These are phyloP conservation scores for Amphipyra tragopoginis DNA, from an alignment of 2,888 invertebrate genomes.

Conservation along the genomic window DNA sequence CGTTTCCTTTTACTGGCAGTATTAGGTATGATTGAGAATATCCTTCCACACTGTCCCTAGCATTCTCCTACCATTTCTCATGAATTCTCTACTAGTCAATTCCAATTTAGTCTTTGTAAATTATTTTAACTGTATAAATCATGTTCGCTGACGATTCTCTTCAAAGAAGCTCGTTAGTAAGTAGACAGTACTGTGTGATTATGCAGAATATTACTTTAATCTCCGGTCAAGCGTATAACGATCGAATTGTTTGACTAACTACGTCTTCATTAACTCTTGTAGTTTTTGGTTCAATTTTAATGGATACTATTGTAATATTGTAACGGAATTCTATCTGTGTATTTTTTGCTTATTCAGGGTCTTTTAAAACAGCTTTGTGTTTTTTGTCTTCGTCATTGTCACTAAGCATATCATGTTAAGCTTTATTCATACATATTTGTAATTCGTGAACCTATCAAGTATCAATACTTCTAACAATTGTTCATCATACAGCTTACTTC, in stretches of 20 bases:
- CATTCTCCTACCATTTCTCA: no score
- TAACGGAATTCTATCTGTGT: background rate
- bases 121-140: background rate
- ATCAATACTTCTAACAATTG: no score
- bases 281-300: slow-evolving; percentile 16
- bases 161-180: slow-evolving; percentile 18
- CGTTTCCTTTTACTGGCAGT: no score
- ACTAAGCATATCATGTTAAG: no score
- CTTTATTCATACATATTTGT: no score
- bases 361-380: background rate
- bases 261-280: slow-evolving; percentile 13
- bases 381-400: no score
- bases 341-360: background rate
- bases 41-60: no score
- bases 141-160: slow-evolving; percentile 1
- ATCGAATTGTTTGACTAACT: slow-evolving; percentile 18
- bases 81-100: background rate
- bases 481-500: no score
- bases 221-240: slow-evolving; percentile 24
- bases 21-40: no score
- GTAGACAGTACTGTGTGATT: slow-evolving; percentile 16
- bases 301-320: background rate
- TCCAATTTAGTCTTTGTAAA: background rate
- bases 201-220: slow-evolving; percentile 16
- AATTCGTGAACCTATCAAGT: no score